Percentiles rank a stretch among this genome's conserved stretches.
phyloP scores from a whole-genome alignment of 2,888 invertebrate species.

The Crepidodera aurea region DNA sequence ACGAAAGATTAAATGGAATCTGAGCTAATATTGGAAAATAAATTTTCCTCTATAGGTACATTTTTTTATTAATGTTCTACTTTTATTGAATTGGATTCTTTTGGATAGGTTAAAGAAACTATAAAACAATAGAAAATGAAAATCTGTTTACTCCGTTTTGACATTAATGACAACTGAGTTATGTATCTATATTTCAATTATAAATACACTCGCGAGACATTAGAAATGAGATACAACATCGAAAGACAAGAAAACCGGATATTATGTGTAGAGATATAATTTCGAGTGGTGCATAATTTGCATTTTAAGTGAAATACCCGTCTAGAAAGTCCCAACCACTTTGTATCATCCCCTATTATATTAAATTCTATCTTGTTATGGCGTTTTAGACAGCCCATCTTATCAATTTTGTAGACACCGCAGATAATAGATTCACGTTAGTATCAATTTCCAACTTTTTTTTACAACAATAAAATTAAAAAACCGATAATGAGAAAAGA shows the following conservation, averaged over 20 bases:
- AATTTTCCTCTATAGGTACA: no score
- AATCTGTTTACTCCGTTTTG: no score
- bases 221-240: conserved; percentile 24
- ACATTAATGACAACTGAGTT: no score
- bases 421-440: conserved; percentile 6
- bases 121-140: no score
- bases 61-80: no score
- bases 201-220: neutral
- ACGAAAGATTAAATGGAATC: no score
- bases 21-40: no score
- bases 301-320: conserved; percentile 34
- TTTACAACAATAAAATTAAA: no score
- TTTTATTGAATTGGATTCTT: no score
- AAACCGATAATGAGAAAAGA: no score
- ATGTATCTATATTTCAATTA: no score
- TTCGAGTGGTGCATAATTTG: conserved; percentile 35
- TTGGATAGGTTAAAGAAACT: no score
- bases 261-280: conserved; percentile 32
- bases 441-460: neutral
- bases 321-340: conserved; percentile 28
- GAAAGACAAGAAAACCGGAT: conserved; percentile 30
- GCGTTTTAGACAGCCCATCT: conserved; percentile 30
- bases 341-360: conserved; percentile 30
- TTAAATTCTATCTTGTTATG: conserved; percentile 37
- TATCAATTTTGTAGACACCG: conserved; percentile 29